Evolutionary conservation across 2,113 vertebrate species (phyloP).

Genomic region (Lontra canadensis): DNA sequence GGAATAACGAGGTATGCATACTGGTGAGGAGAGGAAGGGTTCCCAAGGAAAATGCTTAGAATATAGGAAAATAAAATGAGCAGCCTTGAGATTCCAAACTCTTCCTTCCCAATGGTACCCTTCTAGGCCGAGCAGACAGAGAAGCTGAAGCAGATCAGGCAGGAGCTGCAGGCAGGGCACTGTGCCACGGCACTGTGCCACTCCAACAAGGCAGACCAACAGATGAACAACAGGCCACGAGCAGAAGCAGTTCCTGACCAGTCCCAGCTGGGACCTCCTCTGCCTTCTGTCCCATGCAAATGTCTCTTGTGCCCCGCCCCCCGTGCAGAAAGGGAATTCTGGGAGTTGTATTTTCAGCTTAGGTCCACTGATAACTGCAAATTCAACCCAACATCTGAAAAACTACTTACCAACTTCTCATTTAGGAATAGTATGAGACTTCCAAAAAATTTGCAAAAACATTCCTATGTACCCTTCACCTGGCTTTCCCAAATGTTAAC

Average conservation of each 20-base stretch:
- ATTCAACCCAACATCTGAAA: neutral
- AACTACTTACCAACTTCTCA: neutral
- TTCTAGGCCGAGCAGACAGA: neutral
- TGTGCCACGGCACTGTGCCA: neutral
- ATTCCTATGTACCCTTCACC: neutral
- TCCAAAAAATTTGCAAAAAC: neutral
- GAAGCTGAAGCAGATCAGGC: neutral
- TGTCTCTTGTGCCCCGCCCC: neutral
- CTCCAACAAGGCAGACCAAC: neutral
- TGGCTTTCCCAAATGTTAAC: neutral
- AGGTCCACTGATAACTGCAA: neutral
- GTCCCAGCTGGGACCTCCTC: rapidly evolving
- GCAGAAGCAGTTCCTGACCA: neutral
- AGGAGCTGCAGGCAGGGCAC: neutral
- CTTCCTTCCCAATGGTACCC: neutral
- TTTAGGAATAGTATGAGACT: neutral
- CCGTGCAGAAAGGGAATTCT: neutral
- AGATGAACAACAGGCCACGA: rapidly evolving
- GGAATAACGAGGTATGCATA: neutral
- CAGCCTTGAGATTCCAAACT: neutral
- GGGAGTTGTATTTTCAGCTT: neutral
- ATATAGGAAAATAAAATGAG: neutral
- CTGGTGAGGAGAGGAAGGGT: neutral
- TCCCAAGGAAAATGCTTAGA: neutral
- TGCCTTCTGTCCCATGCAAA: neutral